Base-by-base conservation (phyloP, 1,140 invertebrate genomes). In the Oreohelix idahoensis region DNA sequence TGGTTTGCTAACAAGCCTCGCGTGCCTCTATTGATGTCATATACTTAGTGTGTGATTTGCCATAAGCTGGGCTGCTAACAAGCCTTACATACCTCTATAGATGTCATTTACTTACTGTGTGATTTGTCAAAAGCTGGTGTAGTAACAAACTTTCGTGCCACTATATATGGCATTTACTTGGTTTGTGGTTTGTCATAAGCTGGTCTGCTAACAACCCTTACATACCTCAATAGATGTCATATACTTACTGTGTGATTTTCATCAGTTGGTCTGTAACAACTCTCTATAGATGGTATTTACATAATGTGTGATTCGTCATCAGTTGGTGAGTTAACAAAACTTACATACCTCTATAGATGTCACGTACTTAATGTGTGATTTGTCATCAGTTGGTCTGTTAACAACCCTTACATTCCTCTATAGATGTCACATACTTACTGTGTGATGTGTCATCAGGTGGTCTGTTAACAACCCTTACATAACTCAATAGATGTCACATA, bases 381-480 rank as follows among this genome's bases (percentile, higher is more conserved):
- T 0, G 92, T 94, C 66, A 94, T 92, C 2, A 98, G 92, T 49
- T 95, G 94, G 11, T 94, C 90, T 36, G 96, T 96, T 17, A 98
- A 93, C 32, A 94, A 93, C 0, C 94, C 91, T 97, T 96, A 98
- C 93, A 96, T 96, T 0, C 94, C 94, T 0, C 95, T 94, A 42
- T 97, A n/a, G n/a, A n/a, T n/a, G n/a, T n/a, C n/a, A n/a, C n/a
- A n/a, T 58, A 94, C 93, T 4, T 75, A 92, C 91, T 53, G 93
- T 94, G 82, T 96, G 96, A 91, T 97, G 95, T 0, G 92, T 94
- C 66, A 94, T 92, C 2, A 98, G 92, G 49, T 95, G 94, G 11
- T 94, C 90, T 36, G 96, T 96, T 17, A 98, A 93, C 32, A 94
- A 93, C 0, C 94, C 91, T 97, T 96, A 98, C 93, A 96, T 96